Evolutionary conservation across 1,140 invertebrate species (phyloP).

Genomic region (Bombus sylvicola): DNA sequence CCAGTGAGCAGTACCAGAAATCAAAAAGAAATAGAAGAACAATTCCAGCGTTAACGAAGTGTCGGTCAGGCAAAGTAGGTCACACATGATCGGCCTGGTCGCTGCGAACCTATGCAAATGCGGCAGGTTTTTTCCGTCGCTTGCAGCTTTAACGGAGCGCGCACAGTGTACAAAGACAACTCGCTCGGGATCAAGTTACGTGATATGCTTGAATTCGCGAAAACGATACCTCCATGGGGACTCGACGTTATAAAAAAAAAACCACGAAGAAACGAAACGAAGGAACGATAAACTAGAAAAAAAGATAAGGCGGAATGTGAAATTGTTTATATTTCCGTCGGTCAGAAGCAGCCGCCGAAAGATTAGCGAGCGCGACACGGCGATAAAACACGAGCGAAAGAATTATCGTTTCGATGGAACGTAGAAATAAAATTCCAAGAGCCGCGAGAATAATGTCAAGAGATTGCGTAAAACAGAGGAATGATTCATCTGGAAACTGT

Average conservation of each 20-base stretch:
- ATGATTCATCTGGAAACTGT: not conserved
- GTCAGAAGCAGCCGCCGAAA: not conserved
- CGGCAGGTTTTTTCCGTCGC: not conserved
- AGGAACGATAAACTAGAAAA: not conserved
- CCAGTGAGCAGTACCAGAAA: not conserved
- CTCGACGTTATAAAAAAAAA: no score
- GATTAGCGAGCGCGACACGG: not conserved
- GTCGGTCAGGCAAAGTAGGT: slow-evolving; percentile 3
- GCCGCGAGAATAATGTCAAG: not conserved
- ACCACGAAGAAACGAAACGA: not conserved
- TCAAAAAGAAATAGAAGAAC: no score
- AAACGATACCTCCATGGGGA: not conserved
- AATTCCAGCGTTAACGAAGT: not conserved
- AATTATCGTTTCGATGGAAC: not conserved
- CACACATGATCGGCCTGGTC: slow-evolving; percentile 2
- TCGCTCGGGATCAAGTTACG: slow-evolving; percentile 5
- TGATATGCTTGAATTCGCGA: not conserved
- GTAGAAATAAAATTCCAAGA: not conserved
- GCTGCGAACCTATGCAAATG: slow-evolving; percentile 21
- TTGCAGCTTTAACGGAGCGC: slow-evolving; percentile 3
- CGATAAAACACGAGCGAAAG: not conserved
- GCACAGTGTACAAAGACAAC: slow-evolving; percentile 13
- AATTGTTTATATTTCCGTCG: slow-evolving; percentile 7
- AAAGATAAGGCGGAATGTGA: no score
- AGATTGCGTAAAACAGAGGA: not conserved